Conservation (phyloP, 2,113 vertebrate genomes). For the Gobiocypris rarus region DNA sequence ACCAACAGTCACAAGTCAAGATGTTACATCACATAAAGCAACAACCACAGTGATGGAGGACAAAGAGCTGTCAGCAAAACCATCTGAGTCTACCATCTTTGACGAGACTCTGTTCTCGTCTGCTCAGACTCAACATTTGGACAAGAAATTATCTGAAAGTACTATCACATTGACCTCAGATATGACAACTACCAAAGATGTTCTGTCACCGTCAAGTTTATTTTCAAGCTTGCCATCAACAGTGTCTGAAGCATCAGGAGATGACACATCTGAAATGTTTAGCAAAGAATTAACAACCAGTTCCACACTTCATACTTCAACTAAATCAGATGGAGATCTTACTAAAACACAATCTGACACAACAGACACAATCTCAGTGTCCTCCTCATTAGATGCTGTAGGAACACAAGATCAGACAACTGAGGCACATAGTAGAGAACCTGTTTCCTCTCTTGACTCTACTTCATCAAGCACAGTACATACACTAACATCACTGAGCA, state of each 20-base stretch:
- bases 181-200: not conserved
- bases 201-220: not conserved
- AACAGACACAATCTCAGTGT: not conserved
- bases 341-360: not conserved
- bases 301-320: not conserved
- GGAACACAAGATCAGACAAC: not conserved
- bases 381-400: not conserved
- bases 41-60: not conserved
- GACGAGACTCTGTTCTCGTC: not conserved
- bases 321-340: not conserved
- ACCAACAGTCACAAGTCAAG: not conserved
- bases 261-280: not conserved
- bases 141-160: not conserved
- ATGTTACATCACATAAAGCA: not conserved
- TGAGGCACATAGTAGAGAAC: not conserved
- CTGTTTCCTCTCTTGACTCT: no score
- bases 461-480: not conserved
- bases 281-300: not conserved
- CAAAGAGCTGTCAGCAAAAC: not conserved
- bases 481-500: not conserved
- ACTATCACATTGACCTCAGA: not conserved
- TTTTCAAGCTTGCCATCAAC: not conserved
- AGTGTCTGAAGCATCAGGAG: not conserved
- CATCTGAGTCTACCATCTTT: not conserved
- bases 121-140: not conserved